phyloP scores from a whole-genome alignment of 1,140 invertebrate species.

The Wiebesia pumilae region DNA sequence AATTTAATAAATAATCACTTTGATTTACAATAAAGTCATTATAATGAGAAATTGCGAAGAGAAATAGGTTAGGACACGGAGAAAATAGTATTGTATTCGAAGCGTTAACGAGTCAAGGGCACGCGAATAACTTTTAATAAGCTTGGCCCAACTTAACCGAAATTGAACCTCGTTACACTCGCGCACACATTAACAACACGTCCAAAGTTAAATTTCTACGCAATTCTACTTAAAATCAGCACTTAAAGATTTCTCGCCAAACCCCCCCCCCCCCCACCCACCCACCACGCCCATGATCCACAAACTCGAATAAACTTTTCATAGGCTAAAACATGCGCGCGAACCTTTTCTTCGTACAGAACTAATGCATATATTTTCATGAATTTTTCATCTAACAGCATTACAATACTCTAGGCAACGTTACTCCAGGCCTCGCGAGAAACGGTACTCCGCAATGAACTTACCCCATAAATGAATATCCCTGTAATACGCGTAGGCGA shows the following conservation, averaged over 20 bases:
- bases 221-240: too few species aligned
- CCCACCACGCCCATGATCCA: too few species aligned
- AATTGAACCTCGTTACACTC: too few species aligned
- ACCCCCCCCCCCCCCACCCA: too few species aligned
- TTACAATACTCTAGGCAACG: neutral
- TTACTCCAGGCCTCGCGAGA: neutral
- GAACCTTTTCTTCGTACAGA: neutral
- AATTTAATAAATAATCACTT: neutral
- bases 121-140: too few species aligned
- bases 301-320: neutral
- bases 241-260: too few species aligned
- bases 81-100: too few species aligned
- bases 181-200: too few species aligned
- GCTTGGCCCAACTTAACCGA: too few species aligned
- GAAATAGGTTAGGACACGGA: neutral
- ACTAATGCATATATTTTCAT: neutral
- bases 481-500: neutral
- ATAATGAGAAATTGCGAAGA: neutral
- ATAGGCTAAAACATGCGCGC: neutral
- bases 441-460: slow-evolving; percentile 12
- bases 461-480: slow-evolving; percentile 27
- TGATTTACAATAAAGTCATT: neutral
- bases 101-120: too few species aligned
- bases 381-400: slow-evolving; percentile 22
- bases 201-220: too few species aligned